Percentiles rank a stretch among this genome's conserved stretches.
phyloP scores from a whole-genome alignment of 2,797 vertebrate species.

The Neosalanx taihuensis region DNA sequence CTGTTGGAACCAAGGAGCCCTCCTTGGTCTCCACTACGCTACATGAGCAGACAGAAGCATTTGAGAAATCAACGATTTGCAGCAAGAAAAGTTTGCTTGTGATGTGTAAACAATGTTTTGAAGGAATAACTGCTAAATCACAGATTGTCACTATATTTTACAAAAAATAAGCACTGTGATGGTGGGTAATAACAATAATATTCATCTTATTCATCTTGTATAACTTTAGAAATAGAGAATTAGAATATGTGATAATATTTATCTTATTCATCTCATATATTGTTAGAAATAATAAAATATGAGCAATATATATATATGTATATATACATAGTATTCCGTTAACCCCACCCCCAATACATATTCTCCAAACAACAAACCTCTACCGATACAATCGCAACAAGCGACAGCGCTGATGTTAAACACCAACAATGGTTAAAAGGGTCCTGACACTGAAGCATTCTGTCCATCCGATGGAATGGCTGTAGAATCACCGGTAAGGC shows the following conservation, averaged over 20 bases:
- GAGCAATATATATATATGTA: constrained; percentile 4
- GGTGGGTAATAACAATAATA: neutral
- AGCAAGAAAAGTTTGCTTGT: no score
- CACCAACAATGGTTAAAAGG: no score
- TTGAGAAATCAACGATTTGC: no score
- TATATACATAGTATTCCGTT: constrained; percentile 33
- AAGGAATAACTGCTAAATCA: no score
- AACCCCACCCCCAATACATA: constrained; percentile 21
- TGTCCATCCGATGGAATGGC: no score
- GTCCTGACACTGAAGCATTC: no score
- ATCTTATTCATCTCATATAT: constrained; percentile 20
- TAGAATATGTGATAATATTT: neutral
- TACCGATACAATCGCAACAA: neutral
- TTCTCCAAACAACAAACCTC: neutral
- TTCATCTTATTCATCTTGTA: constrained; percentile 17
- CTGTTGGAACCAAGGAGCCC: constrained; percentile 14
- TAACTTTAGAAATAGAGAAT: constrained; percentile 13
- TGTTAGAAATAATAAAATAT: constrained; percentile 18
- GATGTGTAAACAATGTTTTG: no score
- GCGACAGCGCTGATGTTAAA: no score
- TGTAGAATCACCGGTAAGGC: no score
- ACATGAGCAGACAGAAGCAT: neutral
- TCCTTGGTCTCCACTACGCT: neutral
- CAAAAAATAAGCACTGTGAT: neutral
- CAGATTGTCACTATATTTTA: neutral